Evolutionary conservation across 2,888 invertebrate species (phyloP).

Genomic region (Flexamia atlantica): DNA sequence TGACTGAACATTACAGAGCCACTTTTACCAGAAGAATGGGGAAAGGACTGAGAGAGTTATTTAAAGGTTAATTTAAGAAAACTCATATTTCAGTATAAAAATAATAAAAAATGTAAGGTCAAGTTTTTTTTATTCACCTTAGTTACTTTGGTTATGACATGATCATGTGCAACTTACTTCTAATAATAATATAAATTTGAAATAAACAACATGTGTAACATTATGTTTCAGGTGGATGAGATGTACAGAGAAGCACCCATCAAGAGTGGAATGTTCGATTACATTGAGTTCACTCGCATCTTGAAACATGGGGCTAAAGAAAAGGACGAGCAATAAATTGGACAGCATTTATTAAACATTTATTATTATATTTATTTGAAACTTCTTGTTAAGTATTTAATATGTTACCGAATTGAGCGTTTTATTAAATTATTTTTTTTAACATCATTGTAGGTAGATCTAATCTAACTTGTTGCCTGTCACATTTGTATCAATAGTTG

Average conservation of each 20-base stretch:
- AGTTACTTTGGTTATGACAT: no score
- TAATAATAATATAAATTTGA: no score
- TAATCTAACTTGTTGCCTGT: constrained; percentile 35
- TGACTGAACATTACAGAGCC: no score
- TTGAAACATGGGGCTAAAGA: constrained; percentile 99
- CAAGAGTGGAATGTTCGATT: constrained; percentile 94
- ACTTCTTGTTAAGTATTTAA: constrained; percentile 37
- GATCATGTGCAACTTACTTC: no score
- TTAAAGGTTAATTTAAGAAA: no score
- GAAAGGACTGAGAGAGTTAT: no score
- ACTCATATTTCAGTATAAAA: no score
- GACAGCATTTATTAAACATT: neutral
- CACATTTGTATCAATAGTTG: constrained; percentile 38
- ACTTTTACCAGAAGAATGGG: no score
- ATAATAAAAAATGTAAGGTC: no score
- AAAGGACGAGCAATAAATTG: constrained; percentile 90
- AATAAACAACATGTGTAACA: no score
- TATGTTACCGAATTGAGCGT: constrained; percentile 39
- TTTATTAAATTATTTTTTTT: constrained; percentile 55
- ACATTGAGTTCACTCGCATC: constrained; percentile 98
- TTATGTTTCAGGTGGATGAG: constrained; percentile 88
- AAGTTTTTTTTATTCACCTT: no score
- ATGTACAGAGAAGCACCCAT: constrained; percentile 99
- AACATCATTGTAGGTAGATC: constrained; percentile 10
- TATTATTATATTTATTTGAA: constrained; percentile 44